A percentile compares a stretch with the other conserved stretches of the same genome.
These are phyloP conservation scores for Machaerirhynchus nigripectus DNA, from an alignment of 2,113 vertebrate species.

Conservation along the genomic window DNA sequence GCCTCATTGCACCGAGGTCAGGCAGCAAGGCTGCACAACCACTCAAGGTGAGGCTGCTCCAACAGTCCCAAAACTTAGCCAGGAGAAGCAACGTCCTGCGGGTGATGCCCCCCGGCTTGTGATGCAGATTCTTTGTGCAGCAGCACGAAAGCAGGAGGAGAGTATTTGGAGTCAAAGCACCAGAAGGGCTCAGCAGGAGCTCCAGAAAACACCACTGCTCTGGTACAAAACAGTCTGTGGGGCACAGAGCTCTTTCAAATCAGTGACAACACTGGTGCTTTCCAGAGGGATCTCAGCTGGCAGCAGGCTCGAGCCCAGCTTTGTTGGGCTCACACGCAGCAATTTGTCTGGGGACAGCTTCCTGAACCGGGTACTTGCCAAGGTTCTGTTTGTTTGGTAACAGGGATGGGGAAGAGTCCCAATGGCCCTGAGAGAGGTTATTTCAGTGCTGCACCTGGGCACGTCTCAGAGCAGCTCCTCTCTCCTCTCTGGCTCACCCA, in stretches of 20 bases:
- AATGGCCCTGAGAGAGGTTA: not conserved
- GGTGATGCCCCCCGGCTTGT: not conserved
- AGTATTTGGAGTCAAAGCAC: not conserved
- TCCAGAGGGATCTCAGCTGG: constrained; percentile 24
- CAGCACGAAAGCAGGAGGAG: not conserved
- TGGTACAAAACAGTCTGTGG: not conserved
- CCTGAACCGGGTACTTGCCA: not conserved
- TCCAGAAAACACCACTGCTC: not conserved
- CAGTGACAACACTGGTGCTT: not conserved
- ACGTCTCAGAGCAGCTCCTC: not conserved
- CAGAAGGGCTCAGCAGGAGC: not conserved
- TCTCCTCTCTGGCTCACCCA: not conserved
- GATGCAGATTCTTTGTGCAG: not conserved
- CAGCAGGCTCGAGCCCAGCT: not conserved
- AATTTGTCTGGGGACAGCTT: constrained; percentile 36
- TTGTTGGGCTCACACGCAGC: constrained; percentile 16
- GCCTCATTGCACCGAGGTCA: not conserved
- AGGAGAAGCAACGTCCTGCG: not conserved
- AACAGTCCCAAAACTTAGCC: not conserved
- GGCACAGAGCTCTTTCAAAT: not conserved
- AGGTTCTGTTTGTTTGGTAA: constrained; percentile 25
- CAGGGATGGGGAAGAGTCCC: not conserved
- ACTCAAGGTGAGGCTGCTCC: not conserved
- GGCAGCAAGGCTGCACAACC: not conserved
- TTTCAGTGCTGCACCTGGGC: not conserved